A percentile compares a stretch with the other conserved stretches of the same genome.
Evolutionary conservation across 2,113 vertebrate species (phyloP).

Genomic region (Xenopus borealis): DNA sequence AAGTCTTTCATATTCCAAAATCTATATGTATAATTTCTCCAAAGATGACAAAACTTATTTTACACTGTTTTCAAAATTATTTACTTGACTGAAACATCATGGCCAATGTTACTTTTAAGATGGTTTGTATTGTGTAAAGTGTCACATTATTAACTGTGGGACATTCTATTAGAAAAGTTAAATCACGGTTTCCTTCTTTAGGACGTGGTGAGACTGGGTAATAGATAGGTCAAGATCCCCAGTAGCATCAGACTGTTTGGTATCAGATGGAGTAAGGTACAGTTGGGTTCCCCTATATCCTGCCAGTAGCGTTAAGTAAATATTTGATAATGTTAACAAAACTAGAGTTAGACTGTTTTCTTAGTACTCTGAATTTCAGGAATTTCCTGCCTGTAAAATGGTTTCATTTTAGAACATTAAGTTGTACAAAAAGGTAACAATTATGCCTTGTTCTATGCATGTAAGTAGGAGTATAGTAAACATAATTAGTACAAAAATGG

Average conservation of each 20-base stretch:
- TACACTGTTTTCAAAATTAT: too few species aligned
- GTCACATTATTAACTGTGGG: too few species aligned
- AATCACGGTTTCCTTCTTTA: too few species aligned
- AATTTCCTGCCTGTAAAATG: conserved; percentile 55
- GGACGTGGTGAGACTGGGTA: background rate
- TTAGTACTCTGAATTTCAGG: conserved; percentile 52
- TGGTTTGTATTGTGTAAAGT: too few species aligned
- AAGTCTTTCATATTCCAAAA: too few species aligned
- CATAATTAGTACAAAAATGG: too few species aligned
- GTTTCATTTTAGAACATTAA: conserved; percentile 48
- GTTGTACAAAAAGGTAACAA: background rate
- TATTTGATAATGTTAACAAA: conserved; percentile 40
- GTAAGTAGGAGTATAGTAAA: too few species aligned
- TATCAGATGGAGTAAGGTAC: background rate
- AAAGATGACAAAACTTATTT: too few species aligned
- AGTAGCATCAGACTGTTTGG: background rate
- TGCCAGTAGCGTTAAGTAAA: background rate
- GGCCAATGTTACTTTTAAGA: too few species aligned
- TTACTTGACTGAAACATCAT: too few species aligned
- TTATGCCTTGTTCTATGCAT: background rate
- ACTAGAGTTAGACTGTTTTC: conserved; percentile 41
- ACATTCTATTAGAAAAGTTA: too few species aligned
- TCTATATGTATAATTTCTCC: too few species aligned
- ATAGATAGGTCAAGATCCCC: background rate
- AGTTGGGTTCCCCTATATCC: background rate